phyloP scores from a whole-genome alignment of 2,797 vertebrate species.

The Gymnodraco acuticeps region DNA sequence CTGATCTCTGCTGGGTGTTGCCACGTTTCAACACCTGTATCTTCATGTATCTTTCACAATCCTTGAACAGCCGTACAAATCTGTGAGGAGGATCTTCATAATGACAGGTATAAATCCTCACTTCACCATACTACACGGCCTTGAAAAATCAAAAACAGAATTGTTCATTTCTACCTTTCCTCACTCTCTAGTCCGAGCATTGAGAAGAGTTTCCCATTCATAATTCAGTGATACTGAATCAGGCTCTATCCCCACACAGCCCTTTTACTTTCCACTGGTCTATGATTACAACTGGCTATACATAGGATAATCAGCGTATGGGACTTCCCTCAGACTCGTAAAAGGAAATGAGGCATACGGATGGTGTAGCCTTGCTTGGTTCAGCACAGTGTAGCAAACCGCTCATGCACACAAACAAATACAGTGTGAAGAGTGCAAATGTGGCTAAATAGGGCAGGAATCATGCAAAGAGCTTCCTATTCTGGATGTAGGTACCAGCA shows the following conservation, averaged over 20 bases:
- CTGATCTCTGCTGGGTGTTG: slow-evolving; percentile 23
- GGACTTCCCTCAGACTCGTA: slow-evolving; percentile 86
- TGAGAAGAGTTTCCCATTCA: slow-evolving; percentile 48
- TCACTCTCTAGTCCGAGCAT: slow-evolving; percentile 24
- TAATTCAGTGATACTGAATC: slow-evolving; percentile 60
- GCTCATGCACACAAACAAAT: slow-evolving; percentile 65
- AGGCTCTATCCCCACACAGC: slow-evolving; percentile 42
- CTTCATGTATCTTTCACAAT: slow-evolving; percentile 7
- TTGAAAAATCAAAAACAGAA: background rate
- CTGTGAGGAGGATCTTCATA: slow-evolving; percentile 11
- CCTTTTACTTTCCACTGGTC: slow-evolving; percentile 74
- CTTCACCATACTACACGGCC: background rate
- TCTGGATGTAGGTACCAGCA: slow-evolving; percentile 15
- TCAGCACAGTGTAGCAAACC: slow-evolving; percentile 40
- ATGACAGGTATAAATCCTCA: background rate
- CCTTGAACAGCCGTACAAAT: background rate
- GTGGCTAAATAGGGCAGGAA: slow-evolving; percentile 18
- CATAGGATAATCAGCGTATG: slow-evolving; percentile 87
- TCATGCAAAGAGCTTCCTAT: slow-evolving; percentile 12
- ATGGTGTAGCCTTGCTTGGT: slow-evolving; percentile 57
- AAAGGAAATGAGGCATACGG: slow-evolving; percentile 87
- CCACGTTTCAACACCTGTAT: slow-evolving; percentile 10
- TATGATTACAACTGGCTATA: slow-evolving; percentile 87
- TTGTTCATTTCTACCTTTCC: slow-evolving; percentile 19
- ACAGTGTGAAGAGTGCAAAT: slow-evolving; percentile 81